phyloP scores from a whole-genome alignment of 2,888 invertebrate species.

The Caenorhabditis zanzibari region DNA sequence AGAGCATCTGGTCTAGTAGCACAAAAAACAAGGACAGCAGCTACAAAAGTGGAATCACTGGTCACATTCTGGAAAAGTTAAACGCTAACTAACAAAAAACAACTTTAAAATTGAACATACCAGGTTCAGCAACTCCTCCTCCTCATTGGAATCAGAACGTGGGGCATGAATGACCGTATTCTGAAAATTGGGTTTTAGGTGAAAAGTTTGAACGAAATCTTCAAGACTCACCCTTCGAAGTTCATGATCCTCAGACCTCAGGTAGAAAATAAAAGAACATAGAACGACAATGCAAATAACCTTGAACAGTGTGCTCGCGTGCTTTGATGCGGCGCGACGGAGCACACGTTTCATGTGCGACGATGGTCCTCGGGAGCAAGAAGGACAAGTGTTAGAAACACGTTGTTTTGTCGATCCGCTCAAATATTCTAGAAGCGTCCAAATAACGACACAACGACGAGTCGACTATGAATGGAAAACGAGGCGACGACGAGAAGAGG shows the following conservation, averaged over 20 bases:
- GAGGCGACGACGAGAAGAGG: conserved; percentile 42
- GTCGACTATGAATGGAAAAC: conserved; percentile 63
- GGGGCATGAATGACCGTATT: conserved; percentile 33
- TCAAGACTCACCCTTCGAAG: conserved; percentile 37
- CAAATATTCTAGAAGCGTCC: conserved; percentile 58
- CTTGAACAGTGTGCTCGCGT: conserved; percentile 58
- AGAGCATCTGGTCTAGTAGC: conserved; percentile 79
- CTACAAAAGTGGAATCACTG: conserved; percentile 52
- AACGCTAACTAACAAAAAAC: no score
- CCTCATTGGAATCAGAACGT: conserved; percentile 1
- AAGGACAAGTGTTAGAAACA: conserved; percentile 52
- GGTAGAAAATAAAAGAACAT: conserved; percentile 54
- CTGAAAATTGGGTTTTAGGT: neutral
- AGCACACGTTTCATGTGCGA: conserved; percentile 66
- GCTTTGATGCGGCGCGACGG: conserved; percentile 49
- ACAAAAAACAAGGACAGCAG: conserved; percentile 79
- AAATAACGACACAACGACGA: conserved; percentile 57
- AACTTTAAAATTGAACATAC: neutral
- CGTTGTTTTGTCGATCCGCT: conserved; percentile 55
- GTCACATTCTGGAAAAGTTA: neutral
- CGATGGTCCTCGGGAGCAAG: conserved; percentile 30
- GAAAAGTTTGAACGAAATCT: neutral
- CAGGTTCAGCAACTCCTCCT: conserved; percentile 25
- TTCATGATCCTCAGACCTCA: conserved; percentile 43
- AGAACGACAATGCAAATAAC: conserved; percentile 44